These are phyloP conservation scores for Lydus trimaculatus DNA, from an alignment of 2,888 invertebrate genomes.

Conservation along the genomic window DNA sequence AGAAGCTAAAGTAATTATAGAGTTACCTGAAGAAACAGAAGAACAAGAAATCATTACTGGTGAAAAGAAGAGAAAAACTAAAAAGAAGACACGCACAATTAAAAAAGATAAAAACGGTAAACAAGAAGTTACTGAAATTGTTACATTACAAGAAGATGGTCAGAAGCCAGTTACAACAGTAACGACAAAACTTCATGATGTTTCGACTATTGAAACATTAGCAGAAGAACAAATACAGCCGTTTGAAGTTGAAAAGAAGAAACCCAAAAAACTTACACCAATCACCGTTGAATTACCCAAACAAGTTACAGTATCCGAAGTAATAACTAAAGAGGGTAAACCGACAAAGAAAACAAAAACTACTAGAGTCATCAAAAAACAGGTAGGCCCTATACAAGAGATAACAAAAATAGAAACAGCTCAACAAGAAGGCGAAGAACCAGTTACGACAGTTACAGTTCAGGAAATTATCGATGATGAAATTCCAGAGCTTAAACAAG, in stretches of 20 bases:
- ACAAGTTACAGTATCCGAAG: slow-evolving; percentile 49
- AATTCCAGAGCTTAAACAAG: slow-evolving; percentile 26
- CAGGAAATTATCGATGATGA: slow-evolving; percentile 38
- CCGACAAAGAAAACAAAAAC: slow-evolving; percentile 48
- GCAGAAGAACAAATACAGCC: slow-evolving; percentile 44
- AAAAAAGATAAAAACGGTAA: slow-evolving; percentile 51
- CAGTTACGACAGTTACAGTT: slow-evolving; percentile 54
- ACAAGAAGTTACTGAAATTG: slow-evolving; percentile 44
- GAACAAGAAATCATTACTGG: slow-evolving; percentile 45
- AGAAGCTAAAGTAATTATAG: slow-evolving; percentile 32
- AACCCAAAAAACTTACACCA: slow-evolving; percentile 46
- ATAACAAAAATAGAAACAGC: slow-evolving; percentile 61
- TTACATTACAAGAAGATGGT: slow-evolving; percentile 29
- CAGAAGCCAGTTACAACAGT: slow-evolving; percentile 25
- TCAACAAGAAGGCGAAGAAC: slow-evolving; percentile 58
- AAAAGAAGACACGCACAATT: slow-evolving; percentile 52
- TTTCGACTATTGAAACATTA: slow-evolving; percentile 53
- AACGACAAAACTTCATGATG: slow-evolving; percentile 22
- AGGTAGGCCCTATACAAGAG: slow-evolving; percentile 57
- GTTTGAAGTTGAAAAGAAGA: slow-evolving; percentile 53
- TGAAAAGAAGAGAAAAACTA: slow-evolving; percentile 45
- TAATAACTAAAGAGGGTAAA: slow-evolving; percentile 52
- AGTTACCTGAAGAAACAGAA: slow-evolving; percentile 42
- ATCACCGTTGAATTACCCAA: slow-evolving; percentile 42
- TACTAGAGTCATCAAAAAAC: slow-evolving; percentile 57